These are phyloP conservation scores for Cotesia typhae DNA, from an alignment of 1,140 invertebrate species.

Conservation along the genomic window DNA sequence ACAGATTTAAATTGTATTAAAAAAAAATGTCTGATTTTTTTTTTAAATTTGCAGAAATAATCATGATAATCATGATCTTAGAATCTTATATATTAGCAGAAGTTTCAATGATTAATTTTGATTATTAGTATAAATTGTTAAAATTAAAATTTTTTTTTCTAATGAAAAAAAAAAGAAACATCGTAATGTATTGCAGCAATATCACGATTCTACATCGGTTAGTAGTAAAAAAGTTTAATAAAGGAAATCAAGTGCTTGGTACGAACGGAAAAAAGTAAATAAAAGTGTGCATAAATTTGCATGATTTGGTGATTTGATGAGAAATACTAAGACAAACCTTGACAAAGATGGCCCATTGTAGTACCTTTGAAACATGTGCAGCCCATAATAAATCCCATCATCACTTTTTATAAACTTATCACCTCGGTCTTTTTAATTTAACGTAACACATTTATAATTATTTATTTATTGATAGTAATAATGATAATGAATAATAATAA, in stretches of 20 bases:
- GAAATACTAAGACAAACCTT: conserved; percentile 54
- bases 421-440: background rate
- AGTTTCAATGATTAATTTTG: too few species aligned
- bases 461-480: background rate
- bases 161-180: background rate
- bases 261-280: background rate
- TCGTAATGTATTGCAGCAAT: background rate
- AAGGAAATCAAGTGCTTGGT: background rate
- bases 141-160: background rate
- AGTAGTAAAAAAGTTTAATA: background rate
- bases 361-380: conserved; percentile 88
- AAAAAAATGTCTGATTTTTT: too few species aligned
- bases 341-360: conserved; percentile 60
- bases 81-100: too few species aligned
- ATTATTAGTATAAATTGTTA: too few species aligned
- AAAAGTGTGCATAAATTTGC: conserved; percentile 2
- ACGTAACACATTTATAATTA: background rate
- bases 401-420: conserved; percentile 53
- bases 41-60: too few species aligned
- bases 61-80: too few species aligned
- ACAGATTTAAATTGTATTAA: too few species aligned
- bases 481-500: background rate
- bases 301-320: background rate
- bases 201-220: background rate
- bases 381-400: conserved; percentile 91